Evolutionary conservation across 2,888 invertebrate genomes (phyloP).

Genomic region (Cheiracanthium punctorium): DNA sequence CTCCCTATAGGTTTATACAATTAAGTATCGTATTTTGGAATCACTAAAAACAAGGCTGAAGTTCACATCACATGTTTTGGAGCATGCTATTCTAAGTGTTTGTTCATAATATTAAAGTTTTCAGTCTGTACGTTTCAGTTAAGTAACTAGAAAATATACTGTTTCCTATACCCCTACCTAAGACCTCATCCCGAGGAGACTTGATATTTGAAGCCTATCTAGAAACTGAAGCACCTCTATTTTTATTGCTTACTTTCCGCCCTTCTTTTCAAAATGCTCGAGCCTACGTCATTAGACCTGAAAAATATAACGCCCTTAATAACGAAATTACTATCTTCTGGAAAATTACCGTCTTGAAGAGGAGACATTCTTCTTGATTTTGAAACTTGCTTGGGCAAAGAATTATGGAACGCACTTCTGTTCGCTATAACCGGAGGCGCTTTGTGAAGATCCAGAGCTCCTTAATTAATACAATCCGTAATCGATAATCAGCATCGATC

Average conservation of each 20-base stretch:
- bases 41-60: too few relatives aligned
- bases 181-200: too few relatives aligned
- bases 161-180: too few relatives aligned
- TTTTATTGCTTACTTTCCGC: not conserved
- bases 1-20: too few relatives aligned
- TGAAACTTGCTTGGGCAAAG: slow-evolving; percentile 42
- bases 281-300: slow-evolving; percentile 1
- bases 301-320: slow-evolving; percentile 39
- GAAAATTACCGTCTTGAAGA: slow-evolving; percentile 57
- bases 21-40: too few relatives aligned
- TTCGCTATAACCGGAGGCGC: slow-evolving; percentile 26
- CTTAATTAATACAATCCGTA: slow-evolving; percentile 69
- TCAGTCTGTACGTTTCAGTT: too few relatives aligned
- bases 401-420: slow-evolving; percentile 40
- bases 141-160: too few relatives aligned
- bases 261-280: not conserved
- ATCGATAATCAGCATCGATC: slow-evolving; percentile 67
- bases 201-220: too few relatives aligned
- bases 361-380: slow-evolving; percentile 64
- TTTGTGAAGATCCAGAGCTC: slow-evolving; percentile 29
- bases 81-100: too few relatives aligned
- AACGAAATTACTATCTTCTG: slow-evolving; percentile 59
- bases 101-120: too few relatives aligned
- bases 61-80: too few relatives aligned
- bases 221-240: not conserved